phyloP scores from a whole-genome alignment of 2,113 vertebrate genomes.

The Pluvialis apricaria region DNA sequence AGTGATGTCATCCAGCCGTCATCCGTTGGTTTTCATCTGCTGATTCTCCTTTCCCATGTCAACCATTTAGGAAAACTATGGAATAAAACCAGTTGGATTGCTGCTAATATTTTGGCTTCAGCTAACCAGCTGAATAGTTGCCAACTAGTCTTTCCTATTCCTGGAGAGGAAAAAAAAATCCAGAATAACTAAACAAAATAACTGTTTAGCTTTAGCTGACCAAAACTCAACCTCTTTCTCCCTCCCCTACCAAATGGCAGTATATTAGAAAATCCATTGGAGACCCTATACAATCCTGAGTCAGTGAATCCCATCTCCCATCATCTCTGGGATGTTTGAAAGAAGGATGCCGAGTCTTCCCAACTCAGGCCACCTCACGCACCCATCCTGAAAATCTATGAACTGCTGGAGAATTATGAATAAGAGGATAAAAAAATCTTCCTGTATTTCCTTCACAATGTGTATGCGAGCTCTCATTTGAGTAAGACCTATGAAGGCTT shows the following conservation, averaged over 20 bases:
- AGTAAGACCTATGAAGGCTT: neutral
- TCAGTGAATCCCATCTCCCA: neutral
- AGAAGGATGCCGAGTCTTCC: neutral
- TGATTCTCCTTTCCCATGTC: constrained; percentile 28
- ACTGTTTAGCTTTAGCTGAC: neutral
- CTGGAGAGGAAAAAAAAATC: neutral
- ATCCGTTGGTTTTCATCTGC: neutral
- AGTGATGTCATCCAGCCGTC: neutral
- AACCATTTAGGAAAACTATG: neutral
- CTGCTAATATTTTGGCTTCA: constrained; percentile 5
- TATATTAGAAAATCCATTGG: neutral
- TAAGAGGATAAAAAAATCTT: neutral
- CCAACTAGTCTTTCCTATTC: neutral
- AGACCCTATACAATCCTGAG: neutral
- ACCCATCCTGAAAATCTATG: neutral
- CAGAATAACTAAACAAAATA: neutral
- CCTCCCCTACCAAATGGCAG: neutral
- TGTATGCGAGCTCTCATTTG: neutral
- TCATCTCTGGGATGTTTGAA: neutral
- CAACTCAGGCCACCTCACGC: neutral
- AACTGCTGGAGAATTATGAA: neutral
- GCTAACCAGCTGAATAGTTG: neutral
- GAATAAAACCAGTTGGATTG: neutral
- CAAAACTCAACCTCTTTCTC: neutral
- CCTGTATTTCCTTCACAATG: neutral